Evolutionary conservation across 1,140 invertebrate genomes (phyloP).

Genomic region (Grapholita molesta): DNA sequence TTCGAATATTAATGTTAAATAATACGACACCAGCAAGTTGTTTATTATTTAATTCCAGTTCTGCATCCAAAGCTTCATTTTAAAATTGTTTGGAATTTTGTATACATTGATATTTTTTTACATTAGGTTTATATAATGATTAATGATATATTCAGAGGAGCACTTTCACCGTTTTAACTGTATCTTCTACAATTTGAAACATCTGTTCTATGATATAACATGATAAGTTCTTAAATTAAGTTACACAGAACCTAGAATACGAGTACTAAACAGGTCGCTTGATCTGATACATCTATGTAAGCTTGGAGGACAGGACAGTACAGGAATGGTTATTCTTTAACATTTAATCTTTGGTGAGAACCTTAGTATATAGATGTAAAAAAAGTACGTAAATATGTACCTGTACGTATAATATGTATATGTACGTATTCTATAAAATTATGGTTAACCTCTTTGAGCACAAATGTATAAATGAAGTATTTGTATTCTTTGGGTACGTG

Average conservation of each 20-base stretch:
- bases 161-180: neutral
- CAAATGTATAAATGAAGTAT: too few species aligned
- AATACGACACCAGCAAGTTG: neutral
- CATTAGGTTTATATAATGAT: neutral
- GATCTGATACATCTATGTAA: neutral
- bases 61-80: constrained; percentile 3
- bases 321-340: neutral
- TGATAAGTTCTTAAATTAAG: neutral
- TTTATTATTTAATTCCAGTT: constrained; percentile 19
- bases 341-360: too few species aligned
- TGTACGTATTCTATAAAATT: too few species aligned
- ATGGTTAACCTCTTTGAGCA: too few species aligned
- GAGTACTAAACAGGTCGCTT: neutral
- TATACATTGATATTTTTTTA: neutral
- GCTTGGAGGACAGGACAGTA: neutral
- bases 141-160: neutral
- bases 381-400: too few species aligned
- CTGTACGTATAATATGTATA: too few species aligned
- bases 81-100: neutral
- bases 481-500: too few species aligned
- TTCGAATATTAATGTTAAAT: neutral
- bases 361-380: too few species aligned
- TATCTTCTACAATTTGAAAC: neutral
- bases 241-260: neutral
- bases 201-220: neutral